phyloP scores from a whole-genome alignment of 2,888 invertebrate species.

The Dorcus parallelipipedus region DNA sequence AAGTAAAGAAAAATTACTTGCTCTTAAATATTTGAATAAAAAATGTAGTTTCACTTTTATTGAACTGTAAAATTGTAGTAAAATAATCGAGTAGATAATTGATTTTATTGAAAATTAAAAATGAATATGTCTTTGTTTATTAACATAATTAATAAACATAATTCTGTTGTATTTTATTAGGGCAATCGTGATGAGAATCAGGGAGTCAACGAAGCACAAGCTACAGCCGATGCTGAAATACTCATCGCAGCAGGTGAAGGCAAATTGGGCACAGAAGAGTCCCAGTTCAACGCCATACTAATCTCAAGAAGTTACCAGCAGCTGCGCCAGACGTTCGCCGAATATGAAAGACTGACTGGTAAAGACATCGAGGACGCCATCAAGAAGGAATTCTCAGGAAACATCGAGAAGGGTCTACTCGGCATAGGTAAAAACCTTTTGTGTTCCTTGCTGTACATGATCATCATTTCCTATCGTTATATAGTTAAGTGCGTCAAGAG shows the following conservation, averaged over 20 bases:
- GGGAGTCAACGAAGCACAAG: slow-evolving; percentile 76
- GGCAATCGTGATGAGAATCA: slow-evolving; percentile 89
- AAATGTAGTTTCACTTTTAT: too few relatives aligned
- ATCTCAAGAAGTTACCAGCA: slow-evolving; percentile 88
- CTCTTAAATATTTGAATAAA: too few relatives aligned
- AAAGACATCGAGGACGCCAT: slow-evolving; percentile 82
- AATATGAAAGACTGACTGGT: slow-evolving; percentile 78
- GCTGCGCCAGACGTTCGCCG: slow-evolving; percentile 77
- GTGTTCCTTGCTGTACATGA: too few relatives aligned
- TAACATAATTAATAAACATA: not conserved
- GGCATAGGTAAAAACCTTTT: slow-evolving; percentile 68
- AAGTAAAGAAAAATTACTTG: too few relatives aligned
- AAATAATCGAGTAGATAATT: too few relatives aligned
- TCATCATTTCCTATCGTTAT: slow-evolving; percentile 26
- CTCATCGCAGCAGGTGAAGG: slow-evolving; percentile 75
- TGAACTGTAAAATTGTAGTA: too few relatives aligned
- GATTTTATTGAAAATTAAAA: too few relatives aligned
- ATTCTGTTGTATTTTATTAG: slow-evolving; percentile 23
- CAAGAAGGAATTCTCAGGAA: slow-evolving; percentile 86
- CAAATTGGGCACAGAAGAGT: slow-evolving; percentile 90
- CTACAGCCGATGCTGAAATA: slow-evolving; percentile 78
- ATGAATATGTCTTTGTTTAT: too few relatives aligned
- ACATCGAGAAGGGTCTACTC: slow-evolving; percentile 79
- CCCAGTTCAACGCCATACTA: slow-evolving; percentile 80
- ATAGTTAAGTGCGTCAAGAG: slow-evolving; percentile 85